Evolutionary conservation across 2,888 invertebrate species (phyloP).

Genomic region (Morpho deidamia): DNA sequence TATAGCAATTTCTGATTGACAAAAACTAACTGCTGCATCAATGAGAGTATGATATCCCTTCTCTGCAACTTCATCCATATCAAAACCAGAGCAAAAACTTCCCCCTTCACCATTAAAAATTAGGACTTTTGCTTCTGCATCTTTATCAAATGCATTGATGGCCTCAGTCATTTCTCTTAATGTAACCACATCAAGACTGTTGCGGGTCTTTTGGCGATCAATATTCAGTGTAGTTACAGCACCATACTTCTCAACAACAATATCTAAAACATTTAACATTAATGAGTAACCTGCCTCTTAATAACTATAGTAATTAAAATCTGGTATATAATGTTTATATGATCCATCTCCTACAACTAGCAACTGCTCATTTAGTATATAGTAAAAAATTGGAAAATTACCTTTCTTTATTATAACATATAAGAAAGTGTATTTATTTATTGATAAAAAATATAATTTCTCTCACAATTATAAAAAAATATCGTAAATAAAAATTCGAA

Average conservation of each 20-base stretch:
- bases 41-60: slow-evolving; percentile 53
- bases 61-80: slow-evolving; percentile 85
- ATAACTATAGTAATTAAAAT: too few species aligned
- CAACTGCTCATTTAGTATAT: too few species aligned
- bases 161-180: slow-evolving; percentile 83
- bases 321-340: too few species aligned
- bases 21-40: slow-evolving; percentile 57
- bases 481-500: too few species aligned
- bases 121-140: slow-evolving; percentile 82
- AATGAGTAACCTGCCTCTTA: too few species aligned
- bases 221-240: slow-evolving; percentile 89
- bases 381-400: too few species aligned
- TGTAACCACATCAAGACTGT: slow-evolving; percentile 87
- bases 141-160: slow-evolving; percentile 88
- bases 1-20: neutral
- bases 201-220: slow-evolving; percentile 89
- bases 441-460: too few species aligned
- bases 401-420: too few species aligned
- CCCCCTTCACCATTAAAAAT: slow-evolving; percentile 95
- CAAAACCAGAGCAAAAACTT: slow-evolving; percentile 95
- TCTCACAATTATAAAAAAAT: too few species aligned
- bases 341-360: too few species aligned
- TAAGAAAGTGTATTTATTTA: too few species aligned
- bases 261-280: slow-evolving; percentile 39
- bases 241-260: slow-evolving; percentile 80